Percentiles rank a stretch among this genome's conserved stretches.
phyloP scores from a whole-genome alignment of 1,140 invertebrate genomes.

The Drosophila varians region DNA sequence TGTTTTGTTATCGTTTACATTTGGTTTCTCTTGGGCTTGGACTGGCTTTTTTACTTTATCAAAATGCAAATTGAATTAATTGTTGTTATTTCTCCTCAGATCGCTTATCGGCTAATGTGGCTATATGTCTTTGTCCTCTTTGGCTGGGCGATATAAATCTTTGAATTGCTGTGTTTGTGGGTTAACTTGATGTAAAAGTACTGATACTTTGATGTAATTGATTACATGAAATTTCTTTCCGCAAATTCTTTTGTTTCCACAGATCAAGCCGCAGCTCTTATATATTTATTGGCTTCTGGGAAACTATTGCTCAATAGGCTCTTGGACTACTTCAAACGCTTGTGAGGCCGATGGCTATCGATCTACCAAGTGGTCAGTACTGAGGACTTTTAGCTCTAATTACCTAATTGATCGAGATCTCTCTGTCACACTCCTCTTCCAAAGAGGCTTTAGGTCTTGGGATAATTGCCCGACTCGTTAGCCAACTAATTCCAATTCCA shows the following conservation, averaged over 20 bases:
- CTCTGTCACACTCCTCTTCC: constrained; percentile 5
- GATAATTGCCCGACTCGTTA: constrained; percentile 67
- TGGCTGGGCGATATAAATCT: constrained; percentile 42
- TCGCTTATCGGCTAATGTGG: constrained; percentile 70
- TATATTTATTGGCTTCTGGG: constrained; percentile 27
- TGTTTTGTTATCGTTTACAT: constrained; percentile 24
- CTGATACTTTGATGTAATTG: background rate
- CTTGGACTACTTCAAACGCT: constrained; percentile 31
- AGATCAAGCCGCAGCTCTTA: constrained; percentile 11
- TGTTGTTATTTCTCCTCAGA: constrained; percentile 72
- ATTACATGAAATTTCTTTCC: background rate
- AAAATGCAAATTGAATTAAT: constrained; percentile 78
- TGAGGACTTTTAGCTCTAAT: constrained; percentile 33
- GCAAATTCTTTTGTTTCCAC: background rate
- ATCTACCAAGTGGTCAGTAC: constrained; percentile 5
- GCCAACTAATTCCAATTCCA: constrained; percentile 75
- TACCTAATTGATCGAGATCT: constrained; percentile 47
- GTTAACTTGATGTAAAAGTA: background rate
- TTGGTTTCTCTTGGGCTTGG: constrained; percentile 3
- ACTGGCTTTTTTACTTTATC: constrained; percentile 58
- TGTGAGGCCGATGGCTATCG: constrained; percentile 2
- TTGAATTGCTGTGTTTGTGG: constrained; percentile 33
- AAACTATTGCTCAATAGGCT: constrained; percentile 25
- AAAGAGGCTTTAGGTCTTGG: constrained; percentile 1
- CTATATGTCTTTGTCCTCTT: constrained; percentile 73